phyloP scores from a whole-genome alignment of 2,113 vertebrate genomes.

The Megaceryle maxima region DNA sequence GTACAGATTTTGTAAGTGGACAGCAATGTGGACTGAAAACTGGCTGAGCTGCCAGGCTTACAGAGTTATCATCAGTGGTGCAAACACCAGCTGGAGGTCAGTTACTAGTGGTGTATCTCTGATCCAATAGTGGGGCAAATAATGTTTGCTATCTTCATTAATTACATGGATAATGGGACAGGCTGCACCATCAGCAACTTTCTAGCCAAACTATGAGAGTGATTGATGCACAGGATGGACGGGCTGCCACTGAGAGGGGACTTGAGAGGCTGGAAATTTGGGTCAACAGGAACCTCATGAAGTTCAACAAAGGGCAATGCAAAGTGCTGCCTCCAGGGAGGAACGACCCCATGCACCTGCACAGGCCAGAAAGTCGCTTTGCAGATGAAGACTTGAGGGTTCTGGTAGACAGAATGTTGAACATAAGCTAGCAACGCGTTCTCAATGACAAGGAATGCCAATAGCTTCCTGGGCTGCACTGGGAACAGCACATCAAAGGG shows the following conservation, averaged over 20 bases:
- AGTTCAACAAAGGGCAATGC: not conserved
- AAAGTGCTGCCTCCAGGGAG: not conserved
- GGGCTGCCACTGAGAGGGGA: not conserved
- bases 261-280: not conserved
- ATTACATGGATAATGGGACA: not conserved
- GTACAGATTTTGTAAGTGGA: not conserved
- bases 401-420: not conserved
- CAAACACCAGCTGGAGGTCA: not conserved
- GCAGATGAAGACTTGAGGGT: rapidly evolving
- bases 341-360: not conserved
- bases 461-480: not conserved
- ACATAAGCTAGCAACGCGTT: not conserved
- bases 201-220: not conserved
- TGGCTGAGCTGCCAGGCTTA: not conserved
- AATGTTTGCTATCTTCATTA: not conserved
- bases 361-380: not conserved
- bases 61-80: not conserved
- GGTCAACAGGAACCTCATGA: not conserved
- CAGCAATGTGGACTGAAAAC: not conserved
- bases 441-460: not conserved
- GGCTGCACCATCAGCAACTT: not conserved
- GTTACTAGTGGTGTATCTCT: not conserved
- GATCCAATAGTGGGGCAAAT: not conserved
- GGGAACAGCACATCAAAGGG: not conserved
- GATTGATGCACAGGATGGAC: not conserved